Evolutionary conservation across 2,888 invertebrate species (phyloP), one percentile per base, ranked within the genome.

Genomic region (Cataglyphis altisquamis): DNA sequence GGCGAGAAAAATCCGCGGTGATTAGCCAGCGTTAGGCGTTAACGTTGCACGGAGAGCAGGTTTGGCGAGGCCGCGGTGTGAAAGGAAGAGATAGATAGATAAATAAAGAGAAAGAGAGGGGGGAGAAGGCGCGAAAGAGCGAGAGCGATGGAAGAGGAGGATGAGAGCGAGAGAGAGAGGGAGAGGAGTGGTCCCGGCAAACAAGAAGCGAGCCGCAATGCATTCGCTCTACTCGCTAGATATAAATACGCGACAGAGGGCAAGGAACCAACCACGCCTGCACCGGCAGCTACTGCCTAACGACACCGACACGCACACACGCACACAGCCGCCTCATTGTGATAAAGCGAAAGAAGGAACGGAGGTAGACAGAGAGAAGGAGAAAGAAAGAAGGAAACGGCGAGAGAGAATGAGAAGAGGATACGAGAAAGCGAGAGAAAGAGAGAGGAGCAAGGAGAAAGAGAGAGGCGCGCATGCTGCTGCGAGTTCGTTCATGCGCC

Each of bases 221-320:
- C 91, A 90, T 91, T 90, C 90, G 90, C 91, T 90, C 90, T 90
- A 90, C 90, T 90, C 90, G 91, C 90, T 92, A 92, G 93, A 93
- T 93, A 93, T 93, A 93, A 93, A 93, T 93, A 93, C 92, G 93
- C 93, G 91, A 92, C 92, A 92, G 93, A 93, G 93, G 93, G 93
- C 93, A 93, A 93, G 92, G 93, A 92, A 93, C 93, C 93, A 92
- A 90, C 90, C 90, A 90, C 90, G 90, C 90, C 91, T 91, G 91
- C 89, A 91, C 88, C 91, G 88, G 89, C 91, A 90, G 90, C 91
- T 91, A 91, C 91, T 90, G 91, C 91, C 91, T 91, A 91, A 89
- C 90, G 90, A 89, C 89, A 91, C 90, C 89, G 85, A 86, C 89
- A 90, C 91, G 90, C 87, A 89, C 87, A 89, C 87, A 87, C 87